A percentile compares a stretch with the other conserved stretches of the same genome.
These are phyloP conservation scores for Cochlearius cochlearius DNA, from an alignment of 2,113 vertebrate species.

Conservation along the genomic window DNA sequence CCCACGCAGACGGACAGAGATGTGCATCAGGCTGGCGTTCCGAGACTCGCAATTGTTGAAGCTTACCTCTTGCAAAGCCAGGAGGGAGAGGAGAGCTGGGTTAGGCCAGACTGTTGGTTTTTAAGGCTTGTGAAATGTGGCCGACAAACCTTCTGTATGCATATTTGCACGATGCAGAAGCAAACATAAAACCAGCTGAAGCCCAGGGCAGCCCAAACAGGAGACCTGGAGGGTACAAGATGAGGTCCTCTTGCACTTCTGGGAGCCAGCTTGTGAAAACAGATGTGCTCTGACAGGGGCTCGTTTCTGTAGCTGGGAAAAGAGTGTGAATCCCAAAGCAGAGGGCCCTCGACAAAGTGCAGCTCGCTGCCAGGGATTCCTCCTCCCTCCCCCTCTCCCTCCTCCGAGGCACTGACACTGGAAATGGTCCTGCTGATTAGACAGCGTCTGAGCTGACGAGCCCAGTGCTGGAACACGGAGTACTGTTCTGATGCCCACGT, in stretches of 20 bases:
- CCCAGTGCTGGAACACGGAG: not conserved
- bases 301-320: not conserved
- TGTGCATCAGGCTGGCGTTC: accelerated
- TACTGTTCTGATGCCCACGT: constrained; percentile 56
- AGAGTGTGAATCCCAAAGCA: not conserved
- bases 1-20: not conserved
- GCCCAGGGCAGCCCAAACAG: not conserved
- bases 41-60: not conserved
- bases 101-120: not conserved
- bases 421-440: constrained; percentile 51
- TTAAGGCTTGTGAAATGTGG: not conserved
- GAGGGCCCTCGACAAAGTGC: not conserved
- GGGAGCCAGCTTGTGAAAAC: not conserved
- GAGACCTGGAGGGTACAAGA: not conserved
- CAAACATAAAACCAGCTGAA: not conserved
- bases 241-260: not conserved
- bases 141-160: not conserved
- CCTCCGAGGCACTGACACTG: constrained; percentile 11
- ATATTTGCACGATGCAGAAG: not conserved
- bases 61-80: not conserved
- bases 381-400: constrained; percentile 31
- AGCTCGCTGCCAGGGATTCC: constrained; percentile 32
- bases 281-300: constrained; percentile 7
- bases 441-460: constrained; percentile 21
- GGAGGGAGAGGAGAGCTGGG: not conserved